A percentile compares a stretch with the other conserved stretches of the same genome.
These are phyloP conservation scores for Catostomus latipinnis DNA, from an alignment of 2,797 vertebrate species.

Conservation along the genomic window DNA sequence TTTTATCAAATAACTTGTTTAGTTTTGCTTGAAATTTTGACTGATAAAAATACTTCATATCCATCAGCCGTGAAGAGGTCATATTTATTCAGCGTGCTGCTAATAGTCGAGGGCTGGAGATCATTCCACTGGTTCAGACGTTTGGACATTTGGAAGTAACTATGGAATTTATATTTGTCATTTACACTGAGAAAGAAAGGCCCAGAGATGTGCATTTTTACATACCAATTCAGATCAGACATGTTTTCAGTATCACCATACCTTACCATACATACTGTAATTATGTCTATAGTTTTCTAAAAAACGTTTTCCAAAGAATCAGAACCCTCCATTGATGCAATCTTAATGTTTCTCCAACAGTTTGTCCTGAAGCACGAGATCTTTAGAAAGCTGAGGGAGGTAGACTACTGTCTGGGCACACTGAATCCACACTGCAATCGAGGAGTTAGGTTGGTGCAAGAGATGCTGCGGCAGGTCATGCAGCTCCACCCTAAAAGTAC, in stretches of 20 bases:
- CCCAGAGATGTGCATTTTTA: background rate
- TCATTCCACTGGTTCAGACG: slow-evolving; percentile 92
- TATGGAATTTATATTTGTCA: background rate
- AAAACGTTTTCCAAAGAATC: background rate
- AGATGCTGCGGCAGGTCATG: slow-evolving; percentile 91
- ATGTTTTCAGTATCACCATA: background rate
- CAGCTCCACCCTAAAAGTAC: slow-evolving; percentile 78
- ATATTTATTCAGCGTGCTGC: slow-evolving; percentile 81
- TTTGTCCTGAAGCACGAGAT: slow-evolving; percentile 90
- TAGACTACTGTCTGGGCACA: slow-evolving; percentile 84
- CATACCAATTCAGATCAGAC: background rate
- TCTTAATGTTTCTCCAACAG: slow-evolving; percentile 66
- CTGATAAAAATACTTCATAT: background rate
- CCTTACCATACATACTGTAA: background rate
- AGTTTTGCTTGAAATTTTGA: background rate
- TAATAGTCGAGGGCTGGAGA: slow-evolving; percentile 80
- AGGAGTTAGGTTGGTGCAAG: slow-evolving; percentile 78
- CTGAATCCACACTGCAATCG: slow-evolving; percentile 88
- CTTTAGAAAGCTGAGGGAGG: slow-evolving; percentile 85
- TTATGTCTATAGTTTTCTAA: background rate
- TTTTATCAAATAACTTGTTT: background rate
- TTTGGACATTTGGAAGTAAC: slow-evolving; percentile 98
- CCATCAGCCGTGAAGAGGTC: slow-evolving; percentile 82
- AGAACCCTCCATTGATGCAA: background rate
- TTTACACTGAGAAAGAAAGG: background rate